Base-by-base conservation (phyloP, 2,113 vertebrate species). In the Macaca mulatta region DNA sequence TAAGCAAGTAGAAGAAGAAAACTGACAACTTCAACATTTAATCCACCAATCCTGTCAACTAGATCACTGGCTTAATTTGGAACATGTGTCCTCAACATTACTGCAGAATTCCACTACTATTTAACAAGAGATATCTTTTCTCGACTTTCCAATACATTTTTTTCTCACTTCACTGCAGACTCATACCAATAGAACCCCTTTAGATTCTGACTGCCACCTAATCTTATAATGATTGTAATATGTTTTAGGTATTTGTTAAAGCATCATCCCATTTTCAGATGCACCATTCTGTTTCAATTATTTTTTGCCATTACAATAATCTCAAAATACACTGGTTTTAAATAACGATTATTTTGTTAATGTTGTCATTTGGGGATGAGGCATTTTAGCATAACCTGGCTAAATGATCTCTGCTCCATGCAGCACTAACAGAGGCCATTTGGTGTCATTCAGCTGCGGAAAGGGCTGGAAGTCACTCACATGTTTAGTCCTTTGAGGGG, bases 401-500 rank as follows among this genome's bases (percentile, higher is more conserved):
- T 64, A 57, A 50, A 57, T 43, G 27, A 57, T 17, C 32, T 48
- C 45, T 79, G 18, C 17, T 74, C 23, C 7, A 27, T 2, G 8
- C 11, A 89, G 4, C 20, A 67, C 48, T 64, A 32, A 40, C 25
- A 59, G 23, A 70, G n/a, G 6, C 55, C 8, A 81, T 23, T 30
- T 93, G 18, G 27, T 87, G 7, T 1, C 32, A 57, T 61, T 74
- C 27, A 87, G 0, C 14, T 64, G n/a, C 12, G 48, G 13, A 6
- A 70, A 11, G 6, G 30, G 14, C 16, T 70, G 6, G 13, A 48
- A 11, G 13, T 85, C 20, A 38, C 35, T 80, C 11, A 80, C 8
- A 7, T 25, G 1, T 52, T 88, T 72, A 1, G 3, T 9, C 4
- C 23, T 6, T 81, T n/a, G 22, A 6, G 57, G 8, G 1, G 5